These are phyloP conservation scores for Jaculus jaculus DNA, from an alignment of 2,113 vertebrate genomes.

Conservation along the genomic window DNA sequence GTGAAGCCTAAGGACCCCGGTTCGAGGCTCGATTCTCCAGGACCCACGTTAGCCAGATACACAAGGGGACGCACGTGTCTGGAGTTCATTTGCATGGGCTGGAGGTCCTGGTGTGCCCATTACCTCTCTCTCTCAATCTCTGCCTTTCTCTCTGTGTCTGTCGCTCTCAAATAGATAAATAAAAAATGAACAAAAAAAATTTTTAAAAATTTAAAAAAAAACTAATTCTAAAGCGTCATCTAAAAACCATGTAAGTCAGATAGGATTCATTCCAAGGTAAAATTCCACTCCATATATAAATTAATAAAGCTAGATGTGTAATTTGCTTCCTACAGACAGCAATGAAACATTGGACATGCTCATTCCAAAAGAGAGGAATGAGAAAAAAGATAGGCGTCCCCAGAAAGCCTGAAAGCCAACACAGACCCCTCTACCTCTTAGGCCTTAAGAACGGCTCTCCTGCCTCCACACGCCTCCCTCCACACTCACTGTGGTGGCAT, in stretches of 20 bases:
- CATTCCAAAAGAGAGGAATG: background rate
- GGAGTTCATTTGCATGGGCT: no score
- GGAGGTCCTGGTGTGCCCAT: no score
- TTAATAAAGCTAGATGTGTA: background rate
- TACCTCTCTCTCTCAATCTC: no score
- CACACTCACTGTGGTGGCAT: background rate
- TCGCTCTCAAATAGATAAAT: no score
- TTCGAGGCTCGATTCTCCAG: no score
- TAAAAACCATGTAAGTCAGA: background rate
- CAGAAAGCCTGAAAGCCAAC: background rate
- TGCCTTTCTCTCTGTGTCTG: no score
- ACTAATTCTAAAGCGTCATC: background rate
- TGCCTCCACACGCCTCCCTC: background rate
- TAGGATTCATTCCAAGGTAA: background rate
- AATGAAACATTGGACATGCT: background rate
- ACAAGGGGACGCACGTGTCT: no score
- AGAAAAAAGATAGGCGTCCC: background rate
- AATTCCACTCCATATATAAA: background rate
- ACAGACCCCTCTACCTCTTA: background rate
- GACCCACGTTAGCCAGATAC: no score
- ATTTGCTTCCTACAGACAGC: background rate
- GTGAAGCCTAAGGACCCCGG: no score
- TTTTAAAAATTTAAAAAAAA: no score
- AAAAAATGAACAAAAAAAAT: no score
- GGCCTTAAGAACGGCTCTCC: background rate